Percentiles rank a stretch among this genome's conserved stretches.
phyloP scores from a whole-genome alignment of 2,797 vertebrate species.

The Clamator glandarius region DNA sequence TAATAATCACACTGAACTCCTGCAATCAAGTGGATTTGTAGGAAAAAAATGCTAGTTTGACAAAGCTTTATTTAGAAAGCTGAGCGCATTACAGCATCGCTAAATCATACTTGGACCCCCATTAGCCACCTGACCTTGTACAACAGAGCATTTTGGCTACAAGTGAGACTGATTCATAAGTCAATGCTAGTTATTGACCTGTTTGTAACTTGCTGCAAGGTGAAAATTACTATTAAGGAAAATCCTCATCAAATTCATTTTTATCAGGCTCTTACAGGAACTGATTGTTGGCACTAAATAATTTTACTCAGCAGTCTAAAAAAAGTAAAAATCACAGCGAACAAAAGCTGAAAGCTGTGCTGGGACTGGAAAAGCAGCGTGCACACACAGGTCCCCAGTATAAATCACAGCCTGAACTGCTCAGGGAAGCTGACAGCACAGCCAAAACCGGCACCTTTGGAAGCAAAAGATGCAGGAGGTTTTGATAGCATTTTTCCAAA shows the following conservation, averaged over 20 bases:
- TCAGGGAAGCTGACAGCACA: background rate
- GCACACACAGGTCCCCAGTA: background rate
- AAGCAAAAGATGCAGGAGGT: background rate
- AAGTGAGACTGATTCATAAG: background rate
- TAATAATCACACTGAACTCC: background rate
- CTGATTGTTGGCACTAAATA: background rate
- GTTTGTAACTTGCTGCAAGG: background rate
- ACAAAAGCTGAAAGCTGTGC: slow-evolving; percentile 1
- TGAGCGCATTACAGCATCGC: background rate
- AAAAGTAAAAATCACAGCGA: background rate
- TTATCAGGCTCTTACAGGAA: background rate
- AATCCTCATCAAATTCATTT: background rate
- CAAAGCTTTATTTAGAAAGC: slow-evolving; percentile 41
- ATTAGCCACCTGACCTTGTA: background rate
- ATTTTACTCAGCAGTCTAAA: background rate
- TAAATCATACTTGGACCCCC: background rate
- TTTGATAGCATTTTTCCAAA: background rate
- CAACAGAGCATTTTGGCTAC: background rate
- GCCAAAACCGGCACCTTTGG: background rate
- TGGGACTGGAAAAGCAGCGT: background rate
- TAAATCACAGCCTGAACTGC: background rate
- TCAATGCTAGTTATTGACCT: slow-evolving; percentile 28
- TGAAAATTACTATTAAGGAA: background rate
- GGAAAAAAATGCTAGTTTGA: slow-evolving; percentile 28
- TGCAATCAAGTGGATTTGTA: slow-evolving; percentile 43